Base-by-base conservation (phyloP, 2,797 vertebrate species). In the Poeciliopsis presidionis region DNA sequence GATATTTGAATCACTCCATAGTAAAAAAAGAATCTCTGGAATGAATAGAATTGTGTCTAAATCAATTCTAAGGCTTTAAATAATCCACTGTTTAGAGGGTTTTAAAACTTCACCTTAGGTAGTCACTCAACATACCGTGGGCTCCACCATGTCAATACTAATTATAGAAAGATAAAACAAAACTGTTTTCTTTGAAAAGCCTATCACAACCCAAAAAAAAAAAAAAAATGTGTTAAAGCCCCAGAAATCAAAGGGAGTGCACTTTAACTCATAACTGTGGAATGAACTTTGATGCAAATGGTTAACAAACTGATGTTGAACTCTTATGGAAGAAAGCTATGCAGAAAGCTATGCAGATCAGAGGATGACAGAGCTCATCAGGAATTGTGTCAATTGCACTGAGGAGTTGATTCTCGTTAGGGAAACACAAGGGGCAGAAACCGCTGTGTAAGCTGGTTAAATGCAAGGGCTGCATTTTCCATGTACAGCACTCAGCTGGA, bases 371-470 rank as follows among this genome's bases (percentile, higher is more conserved):
- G n/a, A 18, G 39, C 13, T 16, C 47, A 45, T 33, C 30, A 51
- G 30, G 43, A 57, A 43, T 41, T 69, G 39, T 13, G 22, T 70
- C 33, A 9, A 39, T 33, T 69, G 30, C 49, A 47, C 43, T 41
- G 63, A 71, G 25, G 14, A 49, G 46, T 16, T 28, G 7, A 39
- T 70, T n/a, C 73, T 71, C 51, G 36, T 75, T 74, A 75, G 28
- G 39, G 57, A 74, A 69, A 74, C 78, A 30, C 72, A 74, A 28
- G 49, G 41, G 51, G 65, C 51, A 61, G 28, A 12, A 14, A 72
- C 51, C 72, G 67, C 74, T 72, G 36, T 51, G 45, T 59, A 43
- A 80, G 73, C 51, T 57, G n/a, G 30, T 59, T n/a, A 16, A 28
- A 45, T 49, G 53, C 22, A 74, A 80, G 49, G 3, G 3, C 72